Percentiles rank a stretch among this genome's conserved stretches.
Evolutionary conservation across 1,140 invertebrate genomes (phyloP).

Genomic region (Achroia grisella): DNA sequence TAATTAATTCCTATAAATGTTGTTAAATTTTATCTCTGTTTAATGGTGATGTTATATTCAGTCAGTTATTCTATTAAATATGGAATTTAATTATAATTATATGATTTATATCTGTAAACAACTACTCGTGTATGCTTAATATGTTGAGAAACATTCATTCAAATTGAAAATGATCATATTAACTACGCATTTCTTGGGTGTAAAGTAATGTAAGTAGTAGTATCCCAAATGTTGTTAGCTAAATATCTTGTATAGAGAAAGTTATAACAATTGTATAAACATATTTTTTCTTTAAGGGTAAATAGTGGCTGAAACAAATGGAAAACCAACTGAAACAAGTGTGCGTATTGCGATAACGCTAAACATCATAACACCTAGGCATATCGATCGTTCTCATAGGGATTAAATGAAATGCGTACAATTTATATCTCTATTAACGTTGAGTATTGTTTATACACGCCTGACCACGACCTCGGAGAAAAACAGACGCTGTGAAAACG

Average conservation of each 20-base stretch:
- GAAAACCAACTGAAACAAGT: slow-evolving; percentile 13
- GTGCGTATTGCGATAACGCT: slow-evolving; percentile 37
- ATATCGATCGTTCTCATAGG: slow-evolving; percentile 51
- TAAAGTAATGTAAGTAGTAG: too few relatives aligned
- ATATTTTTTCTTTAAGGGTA: slow-evolving; percentile 9
- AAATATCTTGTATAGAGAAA: slow-evolving; percentile 20
- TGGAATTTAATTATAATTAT: too few relatives aligned
- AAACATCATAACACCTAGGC: slow-evolving; percentile 29
- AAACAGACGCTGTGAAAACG: slow-evolving; percentile 59
- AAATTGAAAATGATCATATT: too few relatives aligned
- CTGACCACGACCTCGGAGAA: slow-evolving; percentile 29
- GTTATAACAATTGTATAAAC: background rate
- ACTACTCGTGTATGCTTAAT: too few relatives aligned
- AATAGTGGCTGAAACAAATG: slow-evolving; percentile 9
- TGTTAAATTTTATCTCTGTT: too few relatives aligned
- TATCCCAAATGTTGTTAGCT: slow-evolving; percentile 12
- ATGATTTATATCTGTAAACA: too few relatives aligned
- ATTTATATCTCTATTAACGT: slow-evolving; percentile 71
- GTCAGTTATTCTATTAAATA: too few relatives aligned
- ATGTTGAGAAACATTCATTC: too few relatives aligned
- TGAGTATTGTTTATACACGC: slow-evolving; percentile 62
- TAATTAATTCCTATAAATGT: too few relatives aligned
- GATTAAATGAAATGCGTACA: slow-evolving; percentile 58
- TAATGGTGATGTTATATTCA: too few relatives aligned
- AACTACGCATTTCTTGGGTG: too few relatives aligned